A percentile compares a stretch with the other conserved stretches of the same genome.
Conservation (phyloP, 2,797 vertebrate species). For the Catharus ustulatus region DNA sequence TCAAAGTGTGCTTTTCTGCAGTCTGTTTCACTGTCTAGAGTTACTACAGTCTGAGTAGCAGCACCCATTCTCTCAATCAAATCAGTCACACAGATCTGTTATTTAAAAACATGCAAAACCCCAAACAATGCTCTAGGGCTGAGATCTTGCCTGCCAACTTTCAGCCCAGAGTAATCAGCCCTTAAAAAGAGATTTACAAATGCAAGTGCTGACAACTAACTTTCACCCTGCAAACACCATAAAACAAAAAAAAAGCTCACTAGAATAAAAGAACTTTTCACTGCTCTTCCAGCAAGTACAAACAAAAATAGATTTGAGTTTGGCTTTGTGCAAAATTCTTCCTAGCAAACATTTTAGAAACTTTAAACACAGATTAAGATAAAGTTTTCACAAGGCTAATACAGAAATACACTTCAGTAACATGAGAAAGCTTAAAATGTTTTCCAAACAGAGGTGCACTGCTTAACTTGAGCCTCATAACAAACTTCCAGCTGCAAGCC, state of each 20-base stretch:
- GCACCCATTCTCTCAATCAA: background rate
- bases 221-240: conserved; percentile 33
- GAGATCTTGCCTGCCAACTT: conserved; percentile 64
- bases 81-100: conserved; percentile 48
- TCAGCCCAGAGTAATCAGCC: conserved; percentile 60
- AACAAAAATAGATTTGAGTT: conserved; percentile 47
- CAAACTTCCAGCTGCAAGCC: background rate
- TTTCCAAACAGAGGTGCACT: conserved; percentile 20
- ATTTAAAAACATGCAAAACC: conserved; percentile 60
- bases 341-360: conserved; percentile 25
- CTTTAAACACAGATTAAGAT: conserved; percentile 41
- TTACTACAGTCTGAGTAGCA: background rate
- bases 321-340: background rate
- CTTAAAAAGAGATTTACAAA: conserved; percentile 70
- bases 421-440: conserved; percentile 18
- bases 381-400: conserved; percentile 13
- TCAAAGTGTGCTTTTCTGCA: background rate
- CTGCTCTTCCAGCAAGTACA: conserved; percentile 48
- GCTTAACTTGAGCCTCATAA: background rate
- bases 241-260: conserved; percentile 63
- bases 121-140: conserved; percentile 49
- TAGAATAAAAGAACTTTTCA: conserved; percentile 62
- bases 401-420: conserved; percentile 7
- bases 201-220: conserved; percentile 67
- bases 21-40: background rate